These are phyloP conservation scores for Platichthys stellatus DNA, from an alignment of 2,113 vertebrate genomes.

Conservation along the genomic window DNA sequence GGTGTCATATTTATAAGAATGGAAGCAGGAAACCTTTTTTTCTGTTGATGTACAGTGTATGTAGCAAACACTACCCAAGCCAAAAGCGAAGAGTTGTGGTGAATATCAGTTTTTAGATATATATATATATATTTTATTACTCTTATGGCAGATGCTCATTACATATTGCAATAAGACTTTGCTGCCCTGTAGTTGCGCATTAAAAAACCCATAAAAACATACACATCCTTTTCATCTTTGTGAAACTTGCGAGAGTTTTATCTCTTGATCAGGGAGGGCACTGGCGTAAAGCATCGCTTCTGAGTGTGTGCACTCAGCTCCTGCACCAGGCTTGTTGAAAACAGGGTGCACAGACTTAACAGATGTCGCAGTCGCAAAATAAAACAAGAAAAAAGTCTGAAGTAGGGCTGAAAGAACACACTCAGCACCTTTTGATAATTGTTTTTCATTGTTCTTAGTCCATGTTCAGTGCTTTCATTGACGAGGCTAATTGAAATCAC, in stretches of 20 bases:
- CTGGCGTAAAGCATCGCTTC: slow-evolving; percentile 59
- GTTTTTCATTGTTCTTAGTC: slow-evolving; percentile 68
- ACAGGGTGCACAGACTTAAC: slow-evolving; percentile 20
- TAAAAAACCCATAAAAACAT: slow-evolving; percentile 25
- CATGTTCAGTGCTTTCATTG: slow-evolving; percentile 63
- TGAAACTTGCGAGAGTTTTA: slow-evolving; percentile 54
- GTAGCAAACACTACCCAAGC: slow-evolving; percentile 82
- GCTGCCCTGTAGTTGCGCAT: slow-evolving; percentile 59
- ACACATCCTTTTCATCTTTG: slow-evolving; percentile 29
- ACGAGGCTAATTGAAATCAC: slow-evolving; percentile 67
- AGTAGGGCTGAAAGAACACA: slow-evolving; percentile 48
- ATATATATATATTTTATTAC: slow-evolving; percentile 57
- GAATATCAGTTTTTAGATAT: slow-evolving; percentile 54
- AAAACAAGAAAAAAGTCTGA: slow-evolving; percentile 12
- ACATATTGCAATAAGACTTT: slow-evolving; percentile 73
- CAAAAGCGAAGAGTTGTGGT: slow-evolving; percentile 69
- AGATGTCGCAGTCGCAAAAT: slow-evolving; percentile 10
- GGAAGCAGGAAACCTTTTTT: slow-evolving; percentile 13
- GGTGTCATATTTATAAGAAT: slow-evolving; percentile 56
- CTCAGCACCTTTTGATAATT: slow-evolving; percentile 72
- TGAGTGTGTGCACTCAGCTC: slow-evolving; percentile 60
- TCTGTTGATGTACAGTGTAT: slow-evolving; percentile 64
- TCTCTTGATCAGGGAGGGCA: slow-evolving; percentile 63
- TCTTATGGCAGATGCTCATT: slow-evolving; percentile 48
- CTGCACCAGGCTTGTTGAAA: slow-evolving; percentile 22